Evolutionary conservation across 2,797 vertebrate species (phyloP).

Genomic region (Enteromius treurensis): DNA sequence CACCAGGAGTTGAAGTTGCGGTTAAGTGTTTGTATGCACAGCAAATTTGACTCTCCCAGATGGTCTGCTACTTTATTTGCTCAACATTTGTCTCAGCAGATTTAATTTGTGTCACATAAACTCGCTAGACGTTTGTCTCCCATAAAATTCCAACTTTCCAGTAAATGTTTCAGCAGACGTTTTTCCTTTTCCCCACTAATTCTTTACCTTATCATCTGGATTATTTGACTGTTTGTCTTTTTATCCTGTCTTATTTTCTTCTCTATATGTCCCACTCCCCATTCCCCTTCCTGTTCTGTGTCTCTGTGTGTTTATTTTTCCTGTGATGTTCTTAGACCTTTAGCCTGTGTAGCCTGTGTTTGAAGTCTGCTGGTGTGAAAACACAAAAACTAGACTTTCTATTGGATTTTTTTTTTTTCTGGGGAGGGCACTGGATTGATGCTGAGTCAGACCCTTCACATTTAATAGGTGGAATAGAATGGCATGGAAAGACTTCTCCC

Average conservation of each 20-base stretch:
- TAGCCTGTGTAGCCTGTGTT: conserved; percentile 29
- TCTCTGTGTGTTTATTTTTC: conserved; percentile 30
- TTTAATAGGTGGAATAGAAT: conserved; percentile 35
- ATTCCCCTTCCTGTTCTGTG: neutral
- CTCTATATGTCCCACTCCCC: conserved; percentile 13
- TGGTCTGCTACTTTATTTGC: conserved; percentile 48
- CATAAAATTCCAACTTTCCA: conserved; percentile 37
- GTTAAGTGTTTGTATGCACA: conserved; percentile 40
- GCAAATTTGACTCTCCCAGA: conserved; percentile 49
- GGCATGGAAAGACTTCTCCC: conserved; percentile 29
- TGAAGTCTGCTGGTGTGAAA: conserved; percentile 23
- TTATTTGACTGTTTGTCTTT: conserved; percentile 16
- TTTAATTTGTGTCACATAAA: conserved; percentile 31
- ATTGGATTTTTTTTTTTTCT: neutral
- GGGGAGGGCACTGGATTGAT: conserved; percentile 14
- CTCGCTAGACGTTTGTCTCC: conserved; percentile 34
- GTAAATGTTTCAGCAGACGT: conserved; percentile 33
- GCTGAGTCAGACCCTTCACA: neutral
- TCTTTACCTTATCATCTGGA: conserved; percentile 10
- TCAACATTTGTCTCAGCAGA: conserved; percentile 46
- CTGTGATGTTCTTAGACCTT: conserved; percentile 8
- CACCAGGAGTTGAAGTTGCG: conserved; percentile 41
- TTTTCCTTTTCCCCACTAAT: neutral
- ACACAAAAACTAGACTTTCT: conserved; percentile 20
- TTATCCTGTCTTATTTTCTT: conserved; percentile 4